Conservation (phyloP, 2,113 vertebrate species). For the Ia io region DNA sequence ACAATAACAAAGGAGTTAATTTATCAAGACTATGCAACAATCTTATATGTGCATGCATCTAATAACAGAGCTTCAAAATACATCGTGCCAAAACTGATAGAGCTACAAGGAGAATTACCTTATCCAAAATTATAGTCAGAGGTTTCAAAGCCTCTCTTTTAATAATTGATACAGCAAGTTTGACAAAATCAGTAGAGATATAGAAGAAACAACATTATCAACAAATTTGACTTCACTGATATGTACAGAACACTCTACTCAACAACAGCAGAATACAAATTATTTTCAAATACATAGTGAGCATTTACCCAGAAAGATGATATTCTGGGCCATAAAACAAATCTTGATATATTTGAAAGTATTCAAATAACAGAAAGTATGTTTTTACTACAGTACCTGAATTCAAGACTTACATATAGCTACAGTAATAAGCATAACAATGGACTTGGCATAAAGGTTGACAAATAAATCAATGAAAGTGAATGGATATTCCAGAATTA, state of each 20-base stretch:
- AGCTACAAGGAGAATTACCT: background rate
- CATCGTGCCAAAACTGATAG: background rate
- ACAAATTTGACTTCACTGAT: background rate
- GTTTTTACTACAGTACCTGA: background rate
- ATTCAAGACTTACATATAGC: background rate
- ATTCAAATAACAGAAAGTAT: background rate
- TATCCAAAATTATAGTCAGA: background rate
- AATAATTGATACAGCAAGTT: background rate
- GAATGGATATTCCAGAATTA: background rate
- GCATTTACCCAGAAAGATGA: background rate
- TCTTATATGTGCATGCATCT: background rate
- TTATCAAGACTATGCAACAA: background rate
- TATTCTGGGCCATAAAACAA: background rate
- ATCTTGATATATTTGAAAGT: background rate
- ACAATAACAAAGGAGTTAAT: background rate
- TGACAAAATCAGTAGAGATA: background rate
- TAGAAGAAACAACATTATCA: background rate
- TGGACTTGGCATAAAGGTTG: background rate
- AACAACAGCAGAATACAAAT: background rate
- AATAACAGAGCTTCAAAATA: background rate
- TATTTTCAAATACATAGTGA: background rate
- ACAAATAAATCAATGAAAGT: background rate
- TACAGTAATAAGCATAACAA: background rate
- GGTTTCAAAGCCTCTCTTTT: background rate
- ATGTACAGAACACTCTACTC: background rate